These are phyloP conservation scores for Luehdorfia chinensis DNA, from an alignment of 1,140 invertebrate genomes.

Conservation along the genomic window DNA sequence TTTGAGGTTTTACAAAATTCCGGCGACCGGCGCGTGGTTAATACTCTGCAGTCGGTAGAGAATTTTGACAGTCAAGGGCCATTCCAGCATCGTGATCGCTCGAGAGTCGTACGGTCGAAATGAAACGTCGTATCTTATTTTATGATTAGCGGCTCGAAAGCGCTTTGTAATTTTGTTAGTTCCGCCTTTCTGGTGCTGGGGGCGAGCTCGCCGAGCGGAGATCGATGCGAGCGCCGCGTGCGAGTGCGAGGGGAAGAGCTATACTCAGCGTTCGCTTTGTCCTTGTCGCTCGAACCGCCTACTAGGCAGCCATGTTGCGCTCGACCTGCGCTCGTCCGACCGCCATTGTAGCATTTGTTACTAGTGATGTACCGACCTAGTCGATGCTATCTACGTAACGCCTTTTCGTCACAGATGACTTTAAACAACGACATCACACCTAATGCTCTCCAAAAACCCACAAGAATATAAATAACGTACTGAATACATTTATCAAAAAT, in stretches of 20 bases:
- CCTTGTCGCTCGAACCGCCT: conserved; percentile 70
- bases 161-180: conserved; percentile 77
- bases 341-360: conserved; percentile 72
- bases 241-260: conserved; percentile 57
- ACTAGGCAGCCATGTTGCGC: conserved; percentile 75
- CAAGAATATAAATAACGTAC: not conserved
- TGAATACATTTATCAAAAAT: not conserved
- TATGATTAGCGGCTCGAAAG: conserved; percentile 77
- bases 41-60: conserved; percentile 69
- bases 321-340: conserved; percentile 74
- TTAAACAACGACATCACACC: not conserved
- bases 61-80: conserved; percentile 75
- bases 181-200: conserved; percentile 76
- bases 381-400: conserved; percentile 41
- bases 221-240: conserved; percentile 71
- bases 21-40: conserved; percentile 49
- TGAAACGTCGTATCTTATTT: conserved; percentile 78
- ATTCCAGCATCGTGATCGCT: conserved; percentile 73
- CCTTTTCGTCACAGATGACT: conserved; percentile 21
- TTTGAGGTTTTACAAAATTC: conserved; percentile 46
- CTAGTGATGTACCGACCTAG: conserved; percentile 62
- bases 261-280: conserved; percentile 41
- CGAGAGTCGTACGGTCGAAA: conserved; percentile 73
- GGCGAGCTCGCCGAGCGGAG: conserved; percentile 70
- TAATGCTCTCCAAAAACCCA: not conserved